These are phyloP conservation scores for Campylomormyrus tamandua DNA, from an alignment of 2,113 vertebrate species.

Conservation along the genomic window DNA sequence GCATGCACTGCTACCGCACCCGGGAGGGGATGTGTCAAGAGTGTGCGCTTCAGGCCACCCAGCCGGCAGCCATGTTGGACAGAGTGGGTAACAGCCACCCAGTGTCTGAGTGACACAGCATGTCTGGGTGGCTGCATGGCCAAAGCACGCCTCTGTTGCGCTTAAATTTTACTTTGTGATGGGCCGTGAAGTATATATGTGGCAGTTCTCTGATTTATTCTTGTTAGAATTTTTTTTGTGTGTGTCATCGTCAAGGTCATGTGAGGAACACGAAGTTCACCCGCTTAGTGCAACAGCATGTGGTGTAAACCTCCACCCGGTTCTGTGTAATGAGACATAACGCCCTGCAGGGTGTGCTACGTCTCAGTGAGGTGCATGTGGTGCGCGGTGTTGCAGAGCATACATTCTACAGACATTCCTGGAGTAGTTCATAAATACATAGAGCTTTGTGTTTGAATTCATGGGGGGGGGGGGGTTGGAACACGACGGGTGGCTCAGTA, in stretches of 20 bases:
- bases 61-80: constrained; percentile 30
- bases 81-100: background rate
- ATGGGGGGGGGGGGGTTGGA: background rate
- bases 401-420: constrained; percentile 68
- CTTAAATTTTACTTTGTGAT: background rate
- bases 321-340: background rate
- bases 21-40: constrained; percentile 39
- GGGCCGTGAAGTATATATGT: background rate
- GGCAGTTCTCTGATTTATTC: background rate
- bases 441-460: constrained; percentile 11
- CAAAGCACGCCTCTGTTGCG: background rate
- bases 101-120: background rate
- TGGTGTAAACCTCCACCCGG: background rate
- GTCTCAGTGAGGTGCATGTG: constrained; percentile 47
- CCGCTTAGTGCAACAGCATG: background rate
- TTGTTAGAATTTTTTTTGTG: background rate
- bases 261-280: background rate
- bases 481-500: constrained; percentile 60
- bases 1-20: background rate
- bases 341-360: background rate
- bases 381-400: constrained; percentile 56
- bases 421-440: constrained; percentile 37
- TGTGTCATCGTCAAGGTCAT: background rate
- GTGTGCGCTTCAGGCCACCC: constrained; percentile 45
- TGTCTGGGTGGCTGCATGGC: background rate